Percentiles rank a stretch among this genome's conserved stretches.
Evolutionary conservation across 2,888 invertebrate genomes (phyloP).

Genomic region (Noctua janthina): DNA sequence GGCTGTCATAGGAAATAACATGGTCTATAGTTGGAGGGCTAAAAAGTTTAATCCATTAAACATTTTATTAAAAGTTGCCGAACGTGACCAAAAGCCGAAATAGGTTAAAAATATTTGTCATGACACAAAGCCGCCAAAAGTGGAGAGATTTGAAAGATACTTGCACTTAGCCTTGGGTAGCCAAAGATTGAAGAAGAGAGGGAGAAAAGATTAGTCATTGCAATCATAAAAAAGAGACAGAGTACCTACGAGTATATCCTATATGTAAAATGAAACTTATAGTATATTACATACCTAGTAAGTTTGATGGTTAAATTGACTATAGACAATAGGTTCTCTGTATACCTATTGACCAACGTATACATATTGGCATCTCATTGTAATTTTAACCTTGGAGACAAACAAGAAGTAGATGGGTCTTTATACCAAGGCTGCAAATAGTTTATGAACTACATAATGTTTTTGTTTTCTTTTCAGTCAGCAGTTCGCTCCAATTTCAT

Average conservation of each 20-base stretch:
- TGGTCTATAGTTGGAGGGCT: background rate
- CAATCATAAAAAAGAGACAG: background rate
- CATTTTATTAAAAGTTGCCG: background rate
- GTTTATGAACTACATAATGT: slow-evolving; percentile 30
- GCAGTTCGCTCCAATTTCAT: background rate
- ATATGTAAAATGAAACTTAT: background rate
- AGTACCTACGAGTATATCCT: background rate
- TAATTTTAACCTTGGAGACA: slow-evolving; percentile 29
- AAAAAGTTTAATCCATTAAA: background rate
- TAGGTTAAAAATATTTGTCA: background rate
- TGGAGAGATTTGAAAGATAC: no score
- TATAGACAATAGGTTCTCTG: background rate
- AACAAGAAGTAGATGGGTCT: slow-evolving; percentile 26
- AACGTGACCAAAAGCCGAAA: background rate
- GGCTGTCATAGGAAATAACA: no score
- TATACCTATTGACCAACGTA: background rate
- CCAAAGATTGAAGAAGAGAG: no score
- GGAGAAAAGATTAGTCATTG: background rate
- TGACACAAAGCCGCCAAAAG: no score
- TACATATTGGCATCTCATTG: slow-evolving; percentile 35
- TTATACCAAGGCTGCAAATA: slow-evolving; percentile 34
- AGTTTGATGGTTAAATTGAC: background rate
- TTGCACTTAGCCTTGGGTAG: no score
- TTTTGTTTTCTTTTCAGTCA: background rate
- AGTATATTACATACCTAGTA: background rate